These are phyloP conservation scores for Caenorhabditis virilis DNA, from an alignment of 2,888 invertebrate species.

Conservation along the genomic window DNA sequence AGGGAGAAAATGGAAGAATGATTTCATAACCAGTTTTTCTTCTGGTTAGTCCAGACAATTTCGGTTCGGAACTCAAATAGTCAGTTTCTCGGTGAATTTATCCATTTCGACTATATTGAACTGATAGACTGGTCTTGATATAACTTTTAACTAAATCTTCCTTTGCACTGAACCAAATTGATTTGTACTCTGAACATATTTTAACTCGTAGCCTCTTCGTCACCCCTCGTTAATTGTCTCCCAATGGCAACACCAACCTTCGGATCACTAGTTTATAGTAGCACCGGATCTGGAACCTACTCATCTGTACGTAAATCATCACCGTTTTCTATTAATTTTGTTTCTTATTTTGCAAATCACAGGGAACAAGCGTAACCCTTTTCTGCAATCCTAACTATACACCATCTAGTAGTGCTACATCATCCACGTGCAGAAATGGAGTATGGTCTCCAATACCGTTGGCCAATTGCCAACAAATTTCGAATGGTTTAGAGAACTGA, in stretches of 20 bases:
- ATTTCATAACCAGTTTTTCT: too few species aligned
- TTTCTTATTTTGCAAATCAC: slow-evolving; percentile 2
- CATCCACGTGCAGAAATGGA: slow-evolving; percentile 38
- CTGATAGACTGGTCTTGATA: too few species aligned
- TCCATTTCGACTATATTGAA: too few species aligned
- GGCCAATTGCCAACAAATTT: slow-evolving; percentile 15
- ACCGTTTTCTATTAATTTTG: slow-evolving; percentile 1
- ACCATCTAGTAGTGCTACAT: slow-evolving; percentile 3
- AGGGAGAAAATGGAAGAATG: too few species aligned
- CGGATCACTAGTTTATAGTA: slow-evolving; percentile 18
- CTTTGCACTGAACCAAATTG: too few species aligned
- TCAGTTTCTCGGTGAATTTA: too few species aligned
- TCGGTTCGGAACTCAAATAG: too few species aligned
- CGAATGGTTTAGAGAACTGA: slow-evolving; percentile 9
- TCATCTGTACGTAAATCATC: slow-evolving; percentile 20
- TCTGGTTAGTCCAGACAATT: too few species aligned
- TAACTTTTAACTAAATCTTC: too few species aligned
- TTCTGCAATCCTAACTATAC: slow-evolving; percentile 27
- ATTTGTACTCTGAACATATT: too few species aligned
- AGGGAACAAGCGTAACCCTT: slow-evolving; percentile 30
- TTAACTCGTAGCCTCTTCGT: too few species aligned
- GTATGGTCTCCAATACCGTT: slow-evolving; percentile 21
- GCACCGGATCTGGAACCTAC: slow-evolving; percentile 3
- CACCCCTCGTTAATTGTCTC: slow-evolving; percentile 7
- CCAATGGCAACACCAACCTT: slow-evolving; percentile 8